These are phyloP conservation scores for Chloropsis cyanopogon DNA, from an alignment of 2,113 vertebrate genomes.

Conservation along the genomic window DNA sequence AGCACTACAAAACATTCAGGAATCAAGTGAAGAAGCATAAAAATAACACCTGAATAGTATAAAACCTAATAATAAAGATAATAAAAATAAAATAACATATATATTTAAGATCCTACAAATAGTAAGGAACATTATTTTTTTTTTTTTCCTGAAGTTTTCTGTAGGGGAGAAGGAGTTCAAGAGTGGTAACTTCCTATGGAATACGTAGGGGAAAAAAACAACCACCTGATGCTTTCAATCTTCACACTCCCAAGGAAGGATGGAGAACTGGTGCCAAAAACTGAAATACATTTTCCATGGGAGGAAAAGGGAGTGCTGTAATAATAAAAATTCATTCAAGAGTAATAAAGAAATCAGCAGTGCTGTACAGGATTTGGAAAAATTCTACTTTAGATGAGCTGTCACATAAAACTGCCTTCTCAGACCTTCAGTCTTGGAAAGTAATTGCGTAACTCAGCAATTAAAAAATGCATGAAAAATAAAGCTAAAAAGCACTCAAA, in stretches of 20 bases:
- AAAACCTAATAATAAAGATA: not conserved
- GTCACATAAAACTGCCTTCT: not conserved
- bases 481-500: not conserved
- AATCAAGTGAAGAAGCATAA: not conserved
- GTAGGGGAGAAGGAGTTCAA: not conserved
- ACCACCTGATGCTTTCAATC: not conserved
- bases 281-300: constrained; percentile 61
- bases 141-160: not conserved
- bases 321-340: constrained; percentile 29
- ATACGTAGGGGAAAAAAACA: not conserved
- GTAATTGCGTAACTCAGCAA: not conserved
- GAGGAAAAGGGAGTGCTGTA: constrained; percentile 63
- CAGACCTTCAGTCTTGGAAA: not conserved
- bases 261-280: constrained; percentile 42
- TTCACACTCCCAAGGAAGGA: constrained; percentile 25
- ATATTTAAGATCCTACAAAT: not conserved
- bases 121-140: not conserved
- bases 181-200: not conserved
- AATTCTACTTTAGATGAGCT: not conserved
- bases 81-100: too few species aligned
- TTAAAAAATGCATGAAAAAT: not conserved
- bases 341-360: constrained; percentile 29
- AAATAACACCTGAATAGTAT: not conserved
- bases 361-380: not conserved
- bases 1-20: not conserved